Evolutionary conservation across 2,888 invertebrate species (phyloP), one percentile per base, ranked within the genome.

Genomic region (Cantharis rustica): DNA sequence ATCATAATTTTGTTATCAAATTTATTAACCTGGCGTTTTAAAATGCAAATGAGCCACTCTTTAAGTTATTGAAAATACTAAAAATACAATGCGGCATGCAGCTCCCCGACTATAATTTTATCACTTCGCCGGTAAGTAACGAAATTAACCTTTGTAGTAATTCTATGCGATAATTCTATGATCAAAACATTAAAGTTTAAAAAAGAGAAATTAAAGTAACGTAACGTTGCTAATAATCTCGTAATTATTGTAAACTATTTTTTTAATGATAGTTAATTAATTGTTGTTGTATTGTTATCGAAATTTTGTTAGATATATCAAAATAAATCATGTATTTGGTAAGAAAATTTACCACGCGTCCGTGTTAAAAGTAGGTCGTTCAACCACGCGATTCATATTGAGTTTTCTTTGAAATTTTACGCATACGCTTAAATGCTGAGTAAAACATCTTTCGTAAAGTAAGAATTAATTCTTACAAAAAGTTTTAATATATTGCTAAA

Each of bases 1-100:
- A 27, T 68, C 11, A 69, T 47, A 69, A 74, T 70, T 17, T 10
- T 13, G 16, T 74, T 69, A 74, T 64, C 63, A 70, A 69, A 73
- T 61, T 68, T n/a, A 47, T 47, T n/a, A n/a, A 13, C 1, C 9
- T 47, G n/a, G n/a, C 2, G n/a, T 47, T n/a, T 47, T 47, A 47
- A 47, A n/a, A n/a, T 47, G 5, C n/a, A 31, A 31, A 13, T 31
- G 11, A 3, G 13, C 23, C 23, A 23, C 1, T 23, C 20, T 23
- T 2, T 23, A 23, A 23, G 20, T 7, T 23, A 23, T 23, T 4
- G 7, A 23, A 23, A 23, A 23, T 23, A 5, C 20, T 20, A 23
- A 23, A 23, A 23, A 23, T 23, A 23, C 1, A 9, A 9, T 23
- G 23, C 23, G 9, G 23, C 23, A 23, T 23, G 23, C 1, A 23